Conservation (phyloP, 2,797 vertebrate species). For the Siniperca obscura region DNA sequence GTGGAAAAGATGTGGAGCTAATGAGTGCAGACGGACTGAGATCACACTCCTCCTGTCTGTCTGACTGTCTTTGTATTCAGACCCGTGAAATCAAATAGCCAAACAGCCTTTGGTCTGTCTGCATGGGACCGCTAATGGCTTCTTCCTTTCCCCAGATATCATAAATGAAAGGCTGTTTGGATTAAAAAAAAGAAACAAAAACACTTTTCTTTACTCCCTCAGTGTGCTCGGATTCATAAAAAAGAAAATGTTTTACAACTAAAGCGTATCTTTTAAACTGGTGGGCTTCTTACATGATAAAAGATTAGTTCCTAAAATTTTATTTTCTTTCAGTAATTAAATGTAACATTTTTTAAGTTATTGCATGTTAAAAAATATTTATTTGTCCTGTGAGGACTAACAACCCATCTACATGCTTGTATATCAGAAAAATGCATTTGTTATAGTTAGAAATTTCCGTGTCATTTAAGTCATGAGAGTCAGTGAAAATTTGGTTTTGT, state of each 20-base stretch:
- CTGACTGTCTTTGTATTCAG: slow-evolving; percentile 20
- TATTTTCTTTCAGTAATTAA: background rate
- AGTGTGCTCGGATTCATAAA: background rate
- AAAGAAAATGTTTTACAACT: background rate
- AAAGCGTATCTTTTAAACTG: background rate
- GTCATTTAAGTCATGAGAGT: background rate
- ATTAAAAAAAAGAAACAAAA: slow-evolving; percentile 14
- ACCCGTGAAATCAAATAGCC: slow-evolving; percentile 38
- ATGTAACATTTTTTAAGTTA: background rate
- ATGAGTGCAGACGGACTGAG: slow-evolving; percentile 44
- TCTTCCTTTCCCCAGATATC: slow-evolving; percentile 26
- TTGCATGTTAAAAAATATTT: background rate
- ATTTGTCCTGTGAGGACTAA: background rate
- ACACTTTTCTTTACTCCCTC: background rate
- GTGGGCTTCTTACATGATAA: background rate
- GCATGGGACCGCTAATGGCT: slow-evolving; percentile 42
- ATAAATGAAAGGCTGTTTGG: slow-evolving; percentile 16
- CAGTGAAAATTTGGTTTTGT: too few species aligned
- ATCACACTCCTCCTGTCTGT: slow-evolving; percentile 44
- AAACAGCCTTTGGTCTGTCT: slow-evolving; percentile 24
- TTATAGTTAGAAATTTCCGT: too few species aligned
- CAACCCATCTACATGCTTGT: background rate
- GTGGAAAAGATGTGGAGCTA: slow-evolving; percentile 29
- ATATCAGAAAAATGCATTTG: background rate
- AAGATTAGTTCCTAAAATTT: background rate